A percentile compares a stretch with the other conserved stretches of the same genome.
Evolutionary conservation across 2,888 invertebrate genomes (phyloP).

Genomic region (Oscheius sp.): DNA sequence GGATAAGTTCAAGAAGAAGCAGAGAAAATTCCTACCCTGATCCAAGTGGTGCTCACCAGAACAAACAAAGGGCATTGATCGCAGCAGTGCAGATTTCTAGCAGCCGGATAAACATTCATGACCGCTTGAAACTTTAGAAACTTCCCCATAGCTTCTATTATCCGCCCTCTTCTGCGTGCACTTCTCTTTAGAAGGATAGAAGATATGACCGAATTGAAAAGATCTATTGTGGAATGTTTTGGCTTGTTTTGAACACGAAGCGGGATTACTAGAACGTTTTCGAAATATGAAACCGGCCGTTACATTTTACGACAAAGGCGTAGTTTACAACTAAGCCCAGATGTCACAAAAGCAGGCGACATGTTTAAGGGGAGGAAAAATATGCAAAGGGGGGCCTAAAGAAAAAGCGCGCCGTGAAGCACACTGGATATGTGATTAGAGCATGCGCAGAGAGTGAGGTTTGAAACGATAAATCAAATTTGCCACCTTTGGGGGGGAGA

Average conservation of each 20-base stretch:
- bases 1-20: conserved; percentile 12
- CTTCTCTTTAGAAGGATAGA: background rate
- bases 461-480: conserved; percentile 35
- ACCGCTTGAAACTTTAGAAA: conserved; percentile 22
- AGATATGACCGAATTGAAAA: too few relatives aligned
- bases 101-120: conserved; percentile 32
- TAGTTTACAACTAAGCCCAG: conserved; percentile 19
- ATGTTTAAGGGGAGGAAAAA: conserved; percentile 1
- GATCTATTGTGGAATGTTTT: too few relatives aligned
- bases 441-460: conserved; percentile 31
- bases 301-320: conserved; percentile 25
- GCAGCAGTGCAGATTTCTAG: conserved; percentile 35
- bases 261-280: background rate
- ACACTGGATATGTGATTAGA: conserved; percentile 27
- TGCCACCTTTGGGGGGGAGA: conserved; percentile 33
- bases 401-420: background rate
- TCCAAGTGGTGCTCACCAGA: conserved; percentile 38
- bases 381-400: too few relatives aligned
- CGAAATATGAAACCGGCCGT: conserved; percentile 25
- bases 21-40: conserved; percentile 24
- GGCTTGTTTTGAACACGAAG: too few relatives aligned
- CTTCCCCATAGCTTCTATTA: background rate
- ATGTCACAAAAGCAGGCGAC: conserved; percentile 15
- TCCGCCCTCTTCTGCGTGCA: background rate
- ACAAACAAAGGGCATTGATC: conserved; percentile 37